Evolutionary conservation across 1,140 invertebrate genomes (phyloP), one percentile per base, ranked within the genome.

Genomic region (Bombyx mandarina): DNA sequence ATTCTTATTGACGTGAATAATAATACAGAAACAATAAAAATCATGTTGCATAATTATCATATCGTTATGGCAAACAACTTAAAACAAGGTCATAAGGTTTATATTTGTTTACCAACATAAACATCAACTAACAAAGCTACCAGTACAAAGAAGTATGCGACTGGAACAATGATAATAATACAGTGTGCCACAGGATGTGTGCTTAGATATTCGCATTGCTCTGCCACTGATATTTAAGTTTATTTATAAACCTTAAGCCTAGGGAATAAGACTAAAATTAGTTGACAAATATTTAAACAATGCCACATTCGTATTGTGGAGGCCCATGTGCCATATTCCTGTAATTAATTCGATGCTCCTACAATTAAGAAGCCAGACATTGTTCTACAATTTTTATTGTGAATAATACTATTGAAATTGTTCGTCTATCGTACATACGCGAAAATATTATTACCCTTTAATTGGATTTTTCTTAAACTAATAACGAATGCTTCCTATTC

Each of bases 341-440:
- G 53, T 56, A 67, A 73, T 75, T 77, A 71, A 71, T 73, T 63
- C 63, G 59, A 65, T 52, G 48, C 50, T 63, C 56, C 47, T 60
- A 58, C 61, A 81, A 82, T 75, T 74, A 79, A 75, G 63, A 43
- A 45, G 50, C 67, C 74, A 77, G 77, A 77, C 77, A 65, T 57
- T 54, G 63, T 72, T 77, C 69, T 59, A 56, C 61, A 66, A 69
- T 67, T 77, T 62, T 52, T 77, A 76, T 75, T 76, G 67, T 64
- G 63, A 61, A 2, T 51, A 35, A 18, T 18, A 18, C 12, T 18
- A 18, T 18, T 18, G 12, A 18, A 18, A 18, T 18, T 18, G 12
- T 18, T 18, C 12, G 12, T 18, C 12, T 18, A 18, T 18, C 12
- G 12, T 18, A 18, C 12, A 18, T 18, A 18, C 12, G 12, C 12